Evolutionary conservation across 2,888 invertebrate species (phyloP).

Genomic region (Drosophila neonasuta): DNA sequence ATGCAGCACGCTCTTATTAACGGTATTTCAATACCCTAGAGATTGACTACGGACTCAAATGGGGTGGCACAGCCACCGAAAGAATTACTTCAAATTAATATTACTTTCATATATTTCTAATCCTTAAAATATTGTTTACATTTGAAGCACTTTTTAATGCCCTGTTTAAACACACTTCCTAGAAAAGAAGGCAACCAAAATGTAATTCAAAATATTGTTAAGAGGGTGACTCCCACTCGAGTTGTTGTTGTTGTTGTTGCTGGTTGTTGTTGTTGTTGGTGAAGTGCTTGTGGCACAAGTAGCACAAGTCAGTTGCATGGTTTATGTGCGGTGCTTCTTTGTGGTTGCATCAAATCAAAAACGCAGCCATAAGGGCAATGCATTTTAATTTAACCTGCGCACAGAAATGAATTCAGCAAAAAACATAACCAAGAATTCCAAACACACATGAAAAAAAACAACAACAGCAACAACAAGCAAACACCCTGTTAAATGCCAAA

Average conservation of each 20-base stretch:
- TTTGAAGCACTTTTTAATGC: neutral
- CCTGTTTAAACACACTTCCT: neutral
- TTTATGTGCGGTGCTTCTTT: constrained; percentile 2
- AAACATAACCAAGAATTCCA: constrained; percentile 23
- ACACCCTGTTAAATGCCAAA: constrained; percentile 4
- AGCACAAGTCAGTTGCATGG: constrained; percentile 4
- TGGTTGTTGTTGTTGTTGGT: constrained; percentile 11
- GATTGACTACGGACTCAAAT: neutral
- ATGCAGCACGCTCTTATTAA: constrained; percentile 44
- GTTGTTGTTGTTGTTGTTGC: constrained; percentile 17
- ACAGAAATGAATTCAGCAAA: constrained; percentile 42
- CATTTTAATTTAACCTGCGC: constrained; percentile 70
- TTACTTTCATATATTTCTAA: no score
- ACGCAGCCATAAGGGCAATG: constrained; percentile 60
- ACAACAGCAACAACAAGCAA: neutral
- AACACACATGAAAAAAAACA: neutral
- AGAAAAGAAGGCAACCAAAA: neutral
- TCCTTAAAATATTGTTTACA: neutral
- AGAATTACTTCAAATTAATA: no score
- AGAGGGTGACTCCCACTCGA: neutral
- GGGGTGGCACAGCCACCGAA: neutral
- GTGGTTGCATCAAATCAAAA: constrained; percentile 66
- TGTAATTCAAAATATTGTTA: neutral
- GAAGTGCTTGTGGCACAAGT: constrained; percentile 32
- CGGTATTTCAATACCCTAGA: constrained; percentile 23